Evolutionary conservation across 2,888 invertebrate genomes (phyloP), one percentile per base, ranked within the genome.

Genomic region (Ypsolopha sequella): DNA sequence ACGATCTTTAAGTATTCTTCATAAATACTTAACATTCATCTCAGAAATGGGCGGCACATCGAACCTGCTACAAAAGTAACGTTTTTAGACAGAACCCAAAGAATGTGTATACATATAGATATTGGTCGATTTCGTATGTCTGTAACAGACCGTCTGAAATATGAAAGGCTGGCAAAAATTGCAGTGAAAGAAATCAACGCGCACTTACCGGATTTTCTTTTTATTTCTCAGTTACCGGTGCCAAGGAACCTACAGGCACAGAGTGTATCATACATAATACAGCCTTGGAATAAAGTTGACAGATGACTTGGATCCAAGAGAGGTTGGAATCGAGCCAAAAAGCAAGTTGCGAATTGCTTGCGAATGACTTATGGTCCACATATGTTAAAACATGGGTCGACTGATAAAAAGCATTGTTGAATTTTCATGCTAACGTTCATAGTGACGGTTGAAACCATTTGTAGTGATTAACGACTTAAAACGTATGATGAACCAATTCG

Each of bases 231-330:
- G 36, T 24, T 43, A 38, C 43, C 51, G 43, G 41, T 50, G 54
- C 35, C 39, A 51, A 56, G 53, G 57, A 53, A 58, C 57, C 52
- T 50, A 43, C 56, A 57, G 58, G 58, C 59, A 61, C 58, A 53
- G 60, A 62, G 60, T 59, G 57, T 60, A 59, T 47, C 47, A 60
- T 62, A 58, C 60, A 61, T 64, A 64, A 62, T 59, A 61, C 60
- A 61, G 70, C 61, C 64, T 68, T 65, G 66, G 66, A 70, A 74
- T 70, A 73, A 73, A 73, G 68, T 73, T 73, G 71, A 76, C 72
- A 74, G 63, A 77, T 72, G 70, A 73, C 73, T 74, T 68, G 67
- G 63, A 71, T 66, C 68, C 72, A 65, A 73, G 72, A 70, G 68
- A 63, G 60, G 60, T 69, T 78, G 80, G 80, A 70, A 57, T 52